phyloP scores from a whole-genome alignment of 2,113 vertebrate genomes.

The Pristiophorus japonicus region DNA sequence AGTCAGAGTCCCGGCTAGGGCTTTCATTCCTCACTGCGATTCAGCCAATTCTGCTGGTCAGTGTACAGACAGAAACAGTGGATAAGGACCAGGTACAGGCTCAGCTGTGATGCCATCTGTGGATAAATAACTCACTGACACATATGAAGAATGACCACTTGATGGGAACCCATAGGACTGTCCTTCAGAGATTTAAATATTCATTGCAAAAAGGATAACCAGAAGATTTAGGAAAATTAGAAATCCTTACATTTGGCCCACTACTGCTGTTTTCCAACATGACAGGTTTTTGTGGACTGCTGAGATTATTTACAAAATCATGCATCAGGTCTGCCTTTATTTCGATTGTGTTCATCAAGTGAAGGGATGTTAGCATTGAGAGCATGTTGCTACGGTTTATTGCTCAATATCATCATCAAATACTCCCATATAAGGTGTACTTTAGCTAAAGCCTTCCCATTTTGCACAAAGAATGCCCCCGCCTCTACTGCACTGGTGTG shows the following conservation, averaged over 20 bases:
- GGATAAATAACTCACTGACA: neutral
- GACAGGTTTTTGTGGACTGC: neutral
- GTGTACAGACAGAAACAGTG: neutral
- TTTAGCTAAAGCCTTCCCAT: neutral
- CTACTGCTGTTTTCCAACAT: neutral
- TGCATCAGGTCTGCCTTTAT: neutral
- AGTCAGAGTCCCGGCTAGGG: neutral
- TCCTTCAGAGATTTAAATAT: neutral
- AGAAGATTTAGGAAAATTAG: neutral
- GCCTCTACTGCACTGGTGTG: neutral
- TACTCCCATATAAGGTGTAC: neutral
- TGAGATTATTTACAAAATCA: slow-evolving; percentile 3
- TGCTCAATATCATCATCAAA: neutral
- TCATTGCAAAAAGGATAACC: neutral
- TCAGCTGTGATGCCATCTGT: neutral
- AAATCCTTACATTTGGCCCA: neutral
- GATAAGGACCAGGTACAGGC: neutral
- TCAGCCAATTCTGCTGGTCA: neutral
- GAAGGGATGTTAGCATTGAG: neutral
- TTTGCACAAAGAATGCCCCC: neutral
- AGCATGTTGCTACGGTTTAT: neutral
- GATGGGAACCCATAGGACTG: neutral
- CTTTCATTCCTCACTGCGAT: neutral
- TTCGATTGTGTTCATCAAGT: neutral
- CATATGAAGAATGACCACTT: neutral